phyloP scores from a whole-genome alignment of 2,888 invertebrate species.

The Gisinianus flammeolus region DNA sequence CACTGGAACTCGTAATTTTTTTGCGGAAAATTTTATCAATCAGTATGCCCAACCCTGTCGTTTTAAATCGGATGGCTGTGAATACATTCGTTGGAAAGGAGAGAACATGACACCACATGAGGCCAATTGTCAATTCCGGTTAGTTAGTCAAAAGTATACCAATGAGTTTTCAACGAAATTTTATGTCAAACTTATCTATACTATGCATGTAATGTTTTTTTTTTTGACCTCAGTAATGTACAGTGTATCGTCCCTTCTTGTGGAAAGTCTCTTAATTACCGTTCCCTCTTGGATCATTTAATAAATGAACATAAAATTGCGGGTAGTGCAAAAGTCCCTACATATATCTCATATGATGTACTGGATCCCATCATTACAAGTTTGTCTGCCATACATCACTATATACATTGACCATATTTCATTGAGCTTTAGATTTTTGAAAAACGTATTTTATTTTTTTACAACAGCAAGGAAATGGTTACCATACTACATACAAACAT shows the following conservation, averaged over 20 bases:
- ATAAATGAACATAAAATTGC: constrained; percentile 44
- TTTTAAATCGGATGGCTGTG: constrained; percentile 50
- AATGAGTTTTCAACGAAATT: too few species aligned
- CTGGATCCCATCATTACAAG: constrained; percentile 38
- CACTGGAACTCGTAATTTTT: constrained; percentile 49
- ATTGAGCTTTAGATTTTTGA: background rate
- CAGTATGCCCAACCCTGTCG: constrained; percentile 52
- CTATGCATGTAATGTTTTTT: too few species aligned
- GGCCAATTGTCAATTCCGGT: constrained; percentile 46
- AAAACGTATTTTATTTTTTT: background rate
- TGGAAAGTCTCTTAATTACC: constrained; percentile 43
- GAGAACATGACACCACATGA: constrained; percentile 56
- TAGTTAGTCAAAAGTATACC: background rate
- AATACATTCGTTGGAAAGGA: constrained; percentile 53
- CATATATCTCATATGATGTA: constrained; percentile 36
- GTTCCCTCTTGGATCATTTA: constrained; percentile 49
- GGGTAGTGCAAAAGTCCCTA: constrained; percentile 47
- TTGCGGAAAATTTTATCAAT: constrained; percentile 54
- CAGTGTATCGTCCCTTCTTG: constrained; percentile 49
- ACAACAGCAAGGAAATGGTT: constrained; percentile 49
- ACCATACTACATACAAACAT: constrained; percentile 52
- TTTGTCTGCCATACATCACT: too few species aligned
- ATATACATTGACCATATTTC: background rate
- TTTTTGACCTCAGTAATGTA: constrained; percentile 45
- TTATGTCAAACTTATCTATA: background rate